Evolutionary conservation across 2,797 vertebrate genomes (phyloP).

Genomic region (Cynodonichthys magdalenae): DNA sequence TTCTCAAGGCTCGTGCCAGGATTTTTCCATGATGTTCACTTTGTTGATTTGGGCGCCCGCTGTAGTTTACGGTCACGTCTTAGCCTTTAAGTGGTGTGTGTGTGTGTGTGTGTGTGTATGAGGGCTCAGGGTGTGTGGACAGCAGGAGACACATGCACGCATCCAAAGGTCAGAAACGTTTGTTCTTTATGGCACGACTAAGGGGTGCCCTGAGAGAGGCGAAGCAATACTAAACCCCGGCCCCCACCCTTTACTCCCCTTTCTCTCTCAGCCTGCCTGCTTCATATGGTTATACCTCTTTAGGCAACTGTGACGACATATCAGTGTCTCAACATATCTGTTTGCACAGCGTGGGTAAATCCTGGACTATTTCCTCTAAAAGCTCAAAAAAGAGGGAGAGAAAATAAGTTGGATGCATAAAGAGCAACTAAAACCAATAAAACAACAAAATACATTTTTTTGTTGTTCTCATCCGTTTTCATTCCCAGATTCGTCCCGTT

Average conservation of each 20-base stretch:
- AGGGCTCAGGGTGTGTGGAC: conserved; percentile 32
- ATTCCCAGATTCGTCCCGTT: conserved; percentile 23
- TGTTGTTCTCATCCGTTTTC: conserved; percentile 26
- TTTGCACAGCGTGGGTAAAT: conserved; percentile 51
- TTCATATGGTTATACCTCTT: conserved; percentile 74
- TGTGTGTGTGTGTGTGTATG: conserved; percentile 31
- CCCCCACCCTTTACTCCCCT: conserved; percentile 33
- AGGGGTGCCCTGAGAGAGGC: conserved; percentile 67
- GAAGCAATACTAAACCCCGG: conserved; percentile 78
- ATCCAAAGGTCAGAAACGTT: conserved; percentile 50
- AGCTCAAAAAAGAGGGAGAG: not conserved
- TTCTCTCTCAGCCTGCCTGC: conserved; percentile 68
- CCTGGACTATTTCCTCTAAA: conserved; percentile 14
- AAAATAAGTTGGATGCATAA: conserved; percentile 22
- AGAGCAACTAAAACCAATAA: conserved; percentile 36
- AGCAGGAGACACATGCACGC: conserved; percentile 43
- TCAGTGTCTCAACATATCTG: conserved; percentile 72
- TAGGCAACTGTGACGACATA: conserved; percentile 76
- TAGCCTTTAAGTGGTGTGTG: conserved; percentile 55
- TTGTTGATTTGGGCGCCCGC: conserved; percentile 47
- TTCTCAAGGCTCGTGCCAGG: conserved; percentile 54
- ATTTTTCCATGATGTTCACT: conserved; percentile 42
- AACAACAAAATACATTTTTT: not conserved
- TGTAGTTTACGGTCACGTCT: conserved; percentile 63
- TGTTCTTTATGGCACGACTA: conserved; percentile 40